Evolutionary conservation across 1,140 invertebrate genomes (phyloP), one percentile per base, ranked within the genome.

Genomic region (Drosophila nasuta): DNA sequence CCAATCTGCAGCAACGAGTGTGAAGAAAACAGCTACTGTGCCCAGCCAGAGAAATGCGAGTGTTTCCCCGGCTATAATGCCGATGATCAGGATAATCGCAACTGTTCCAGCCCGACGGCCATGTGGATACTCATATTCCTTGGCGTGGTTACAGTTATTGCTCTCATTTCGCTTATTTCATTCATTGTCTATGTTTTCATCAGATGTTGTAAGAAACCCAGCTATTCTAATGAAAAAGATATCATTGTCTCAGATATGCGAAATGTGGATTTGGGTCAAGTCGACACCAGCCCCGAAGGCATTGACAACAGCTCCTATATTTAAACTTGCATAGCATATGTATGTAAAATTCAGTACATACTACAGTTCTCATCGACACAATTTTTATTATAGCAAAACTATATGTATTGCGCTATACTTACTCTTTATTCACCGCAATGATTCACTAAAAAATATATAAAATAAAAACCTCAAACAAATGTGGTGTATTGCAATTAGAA

Each of bases 61-160:
- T 94, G 94, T 67, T 70, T 73, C 8, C 52, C 64, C 4, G 93
- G 93, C 3, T 94, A 88, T 60, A 51, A 5, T 2, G 2, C 43
- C 0, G 5, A 43, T n/a, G 35, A 70, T 56, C 1, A 1, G 1
- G 5, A 49, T 2, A 63, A 35, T n/a, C 33, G 17, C 30, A 60
- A 30, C 64, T 74, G 71, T 5, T 68, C 56, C 17, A 46, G 35
- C 15, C 0, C 5, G 1, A 7, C 7, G 3, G 10, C 7, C 0
- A 1, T 35, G 11, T 20, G 15, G 2, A 10, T 56, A 3, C 6
- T 54, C 3, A 28, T 20, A 3, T 17, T 60, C 1, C 1, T 54
- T 4, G 10, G 46, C 13, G 7, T 43, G 10, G 28, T 38, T 0
- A n/a, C 20, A 33, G 0, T 62, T 1, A n/a, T 48, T 4, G 30